phyloP scores from a whole-genome alignment of 2,113 vertebrate species.

The Glareola pratincola region DNA sequence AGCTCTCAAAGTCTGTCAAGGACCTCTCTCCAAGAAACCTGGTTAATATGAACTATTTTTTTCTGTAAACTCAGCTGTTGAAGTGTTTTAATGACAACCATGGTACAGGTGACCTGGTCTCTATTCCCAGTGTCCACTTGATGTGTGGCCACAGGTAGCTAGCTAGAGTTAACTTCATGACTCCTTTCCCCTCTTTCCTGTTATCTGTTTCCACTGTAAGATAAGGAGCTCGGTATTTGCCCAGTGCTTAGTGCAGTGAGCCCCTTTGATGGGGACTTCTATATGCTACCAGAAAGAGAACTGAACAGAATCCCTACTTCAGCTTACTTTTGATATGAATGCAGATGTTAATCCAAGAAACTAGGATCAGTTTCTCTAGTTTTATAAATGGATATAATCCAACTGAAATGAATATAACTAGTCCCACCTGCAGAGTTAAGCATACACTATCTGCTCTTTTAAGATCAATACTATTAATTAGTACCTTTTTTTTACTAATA shows the following conservation, averaged over 20 bases:
- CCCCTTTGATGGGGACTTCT: not conserved
- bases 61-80: not conserved
- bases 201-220: not conserved
- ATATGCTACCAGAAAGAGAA: not conserved
- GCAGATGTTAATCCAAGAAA: not conserved
- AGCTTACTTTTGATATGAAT: not conserved
- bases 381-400: not conserved
- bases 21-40: not conserved
- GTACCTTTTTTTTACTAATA: not conserved
- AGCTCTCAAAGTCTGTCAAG: not conserved
- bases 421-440: not conserved
- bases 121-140: not conserved
- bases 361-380: not conserved
- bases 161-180: not conserved
- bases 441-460: not conserved
- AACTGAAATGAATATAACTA: not conserved
- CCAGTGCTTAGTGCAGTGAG: not conserved
- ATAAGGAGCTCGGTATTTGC: not conserved
- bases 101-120: not conserved
- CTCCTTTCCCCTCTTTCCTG: not conserved
- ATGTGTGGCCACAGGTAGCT: not conserved
- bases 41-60: not conserved
- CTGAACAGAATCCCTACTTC: not conserved
- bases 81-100: not conserved
- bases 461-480: not conserved